These are phyloP conservation scores for Nothobranchius furzeri DNA, from an alignment of 2,113 vertebrate genomes.

Conservation along the genomic window DNA sequence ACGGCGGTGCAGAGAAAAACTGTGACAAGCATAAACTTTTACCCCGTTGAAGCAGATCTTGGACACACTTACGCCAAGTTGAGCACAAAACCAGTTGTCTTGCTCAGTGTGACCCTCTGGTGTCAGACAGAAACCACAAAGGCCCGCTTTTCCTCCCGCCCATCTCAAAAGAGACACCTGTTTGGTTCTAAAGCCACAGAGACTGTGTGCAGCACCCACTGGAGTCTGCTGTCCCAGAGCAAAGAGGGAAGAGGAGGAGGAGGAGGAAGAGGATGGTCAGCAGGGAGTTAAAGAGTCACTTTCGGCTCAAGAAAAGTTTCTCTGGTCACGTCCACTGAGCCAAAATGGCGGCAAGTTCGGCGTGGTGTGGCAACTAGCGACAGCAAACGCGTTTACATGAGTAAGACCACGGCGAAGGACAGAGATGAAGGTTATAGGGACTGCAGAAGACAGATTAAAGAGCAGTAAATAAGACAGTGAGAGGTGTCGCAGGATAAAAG, in stretches of 20 bases:
- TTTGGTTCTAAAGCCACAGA: slow-evolving; percentile 44
- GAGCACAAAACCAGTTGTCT: slow-evolving; percentile 22
- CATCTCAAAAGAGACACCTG: slow-evolving; percentile 66
- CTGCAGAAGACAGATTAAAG: slow-evolving; percentile 41
- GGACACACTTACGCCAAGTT: slow-evolving; percentile 29
- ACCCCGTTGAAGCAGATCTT: slow-evolving; percentile 22
- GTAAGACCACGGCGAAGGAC: slow-evolving; percentile 45
- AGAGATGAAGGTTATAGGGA: slow-evolving; percentile 38
- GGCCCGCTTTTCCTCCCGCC: slow-evolving; percentile 38
- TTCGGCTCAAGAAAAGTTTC: slow-evolving; percentile 64
- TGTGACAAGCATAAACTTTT: slow-evolving; percentile 10
- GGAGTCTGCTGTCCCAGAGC: slow-evolving; percentile 39
- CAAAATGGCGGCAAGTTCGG: slow-evolving; percentile 72
- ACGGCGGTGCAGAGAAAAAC: slow-evolving; percentile 21
- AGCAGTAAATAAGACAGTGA: slow-evolving; percentile 44
- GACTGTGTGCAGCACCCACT: slow-evolving; percentile 24
- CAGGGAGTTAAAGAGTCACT: slow-evolving; percentile 42
- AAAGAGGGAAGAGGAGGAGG: slow-evolving; percentile 20
- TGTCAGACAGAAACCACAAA: slow-evolving; percentile 35
- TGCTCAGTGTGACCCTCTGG: slow-evolving; percentile 24
- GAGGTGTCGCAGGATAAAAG: slow-evolving; percentile 62
- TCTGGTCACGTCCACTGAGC: slow-evolving; percentile 49
- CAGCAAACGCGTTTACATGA: slow-evolving; percentile 49
- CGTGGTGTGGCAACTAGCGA: slow-evolving; percentile 67
- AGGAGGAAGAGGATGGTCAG: slow-evolving; percentile 35